phyloP scores from a whole-genome alignment of 2,888 invertebrate genomes.

The Himalopsyche kuldschensis region DNA sequence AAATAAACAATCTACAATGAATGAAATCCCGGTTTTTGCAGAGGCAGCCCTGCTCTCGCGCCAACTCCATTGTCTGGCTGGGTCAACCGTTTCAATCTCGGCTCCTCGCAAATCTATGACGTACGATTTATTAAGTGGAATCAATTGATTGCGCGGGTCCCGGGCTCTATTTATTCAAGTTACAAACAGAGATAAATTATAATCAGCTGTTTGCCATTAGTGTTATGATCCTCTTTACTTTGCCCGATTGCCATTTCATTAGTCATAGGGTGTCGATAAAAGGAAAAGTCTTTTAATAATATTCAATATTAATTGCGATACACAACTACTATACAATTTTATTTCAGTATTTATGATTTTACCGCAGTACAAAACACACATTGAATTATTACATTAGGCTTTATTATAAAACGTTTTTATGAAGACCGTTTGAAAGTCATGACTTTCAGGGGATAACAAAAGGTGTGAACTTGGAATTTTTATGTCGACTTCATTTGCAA shows the following conservation, averaged over 20 bases:
- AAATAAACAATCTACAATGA: too few species aligned
- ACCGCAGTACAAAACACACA: too few species aligned
- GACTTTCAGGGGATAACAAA: too few species aligned
- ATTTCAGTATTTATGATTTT: too few species aligned
- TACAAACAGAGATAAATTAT: neutral
- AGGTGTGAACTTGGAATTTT: too few species aligned
- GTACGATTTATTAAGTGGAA: neutral
- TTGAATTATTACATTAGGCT: too few species aligned
- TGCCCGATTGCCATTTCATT: neutral
- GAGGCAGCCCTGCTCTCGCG: neutral
- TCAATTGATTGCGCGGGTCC: neutral
- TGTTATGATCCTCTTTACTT: neutral
- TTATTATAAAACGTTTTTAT: too few species aligned
- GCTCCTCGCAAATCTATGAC: conserved; percentile 14
- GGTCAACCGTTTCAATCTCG: neutral
- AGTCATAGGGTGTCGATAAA: neutral
- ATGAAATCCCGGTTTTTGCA: too few species aligned
- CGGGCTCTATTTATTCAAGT: neutral
- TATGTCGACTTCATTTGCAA: too few species aligned
- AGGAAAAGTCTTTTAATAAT: neutral
- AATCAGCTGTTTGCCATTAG: neutral
- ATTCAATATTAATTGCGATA: too few species aligned
- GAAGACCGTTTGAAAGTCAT: too few species aligned
- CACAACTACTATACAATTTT: too few species aligned
- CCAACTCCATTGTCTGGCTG: conserved; percentile 7